Base-by-base conservation (phyloP, 2,797 vertebrate genomes). In the Hyperoplus lanceolatus region DNA sequence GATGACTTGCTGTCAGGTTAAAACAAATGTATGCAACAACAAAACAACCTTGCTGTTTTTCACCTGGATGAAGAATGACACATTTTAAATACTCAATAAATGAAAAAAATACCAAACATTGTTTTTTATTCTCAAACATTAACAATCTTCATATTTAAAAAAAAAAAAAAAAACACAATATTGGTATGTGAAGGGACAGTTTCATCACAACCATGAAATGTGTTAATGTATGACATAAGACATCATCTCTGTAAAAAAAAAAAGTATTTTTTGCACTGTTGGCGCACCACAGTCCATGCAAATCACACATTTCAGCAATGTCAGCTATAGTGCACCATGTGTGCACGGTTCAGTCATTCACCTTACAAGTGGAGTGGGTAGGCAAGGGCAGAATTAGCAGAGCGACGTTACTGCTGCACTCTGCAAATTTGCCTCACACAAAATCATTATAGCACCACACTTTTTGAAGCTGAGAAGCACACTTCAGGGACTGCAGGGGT, bases 381-480 rank as follows among this genome's bases (percentile, higher is more conserved):
- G 73, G 65, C 75, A 85, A 73, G 61, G 71, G 70, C 79, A 87
- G 83, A 92, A 90, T 92, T 90, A 91, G 82, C 75, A 43, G 77
- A 87, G 80, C 29, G 66, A 86, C 77, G 68, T 89, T 92, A 86
- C 79, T 91, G 88, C 90, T 81, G 81, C 82, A 85, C 56, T 57
- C 76, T 84, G 87, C 88, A 91, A 82, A 87, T 89, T 89, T 84
- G 75, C 83, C 82, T 83, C 82, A 85, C 81, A 86, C 86, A 89
- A 90, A 92, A 90, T 92, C 88, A 89, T 90, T 93, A 90, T 80
- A 63, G 80, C 85, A 74, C 81, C 59, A 70, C 87, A 69, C 79
- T 80, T 79, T 78, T 45, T 73, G 59, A 89, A 60, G 61, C 64
- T 49, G 76, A 51, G 66, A 79, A 74, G 41, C 86, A 73, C 72